A percentile compares a stretch with the other conserved stretches of the same genome.
phyloP scores from a whole-genome alignment of 2,888 invertebrate species.

The Hipparchia semele region DNA sequence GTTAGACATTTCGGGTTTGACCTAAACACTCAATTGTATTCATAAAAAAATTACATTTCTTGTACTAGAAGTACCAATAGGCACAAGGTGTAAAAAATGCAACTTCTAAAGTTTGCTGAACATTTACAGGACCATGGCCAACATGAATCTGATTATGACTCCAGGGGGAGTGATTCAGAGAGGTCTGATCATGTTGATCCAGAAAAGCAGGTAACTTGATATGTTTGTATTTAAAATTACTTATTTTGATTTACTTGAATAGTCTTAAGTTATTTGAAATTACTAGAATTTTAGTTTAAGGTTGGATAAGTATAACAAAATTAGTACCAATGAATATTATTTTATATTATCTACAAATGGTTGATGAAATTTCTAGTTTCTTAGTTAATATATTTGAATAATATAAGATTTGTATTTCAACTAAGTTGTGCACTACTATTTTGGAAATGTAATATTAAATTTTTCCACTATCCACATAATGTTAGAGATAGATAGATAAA shows the following conservation, averaged over 20 bases:
- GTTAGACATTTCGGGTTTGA: constrained; percentile 24
- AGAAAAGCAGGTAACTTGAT: constrained; percentile 85
- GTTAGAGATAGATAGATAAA: too few species aligned
- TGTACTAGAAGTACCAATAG: not conserved
- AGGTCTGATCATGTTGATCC: constrained; percentile 85
- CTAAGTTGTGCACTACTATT: too few species aligned
- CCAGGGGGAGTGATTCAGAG: constrained; percentile 77
- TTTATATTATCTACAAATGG: too few species aligned
- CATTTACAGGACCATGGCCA: constrained; percentile 74
- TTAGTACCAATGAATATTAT: too few species aligned
- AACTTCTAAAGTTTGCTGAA: constrained; percentile 70
- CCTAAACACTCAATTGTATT: not conserved
- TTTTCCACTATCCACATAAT: too few species aligned
- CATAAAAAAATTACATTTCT: constrained; percentile 17
- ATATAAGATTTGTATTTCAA: too few species aligned
- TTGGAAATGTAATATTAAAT: too few species aligned
- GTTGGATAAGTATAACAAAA: too few species aligned
- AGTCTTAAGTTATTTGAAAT: not conserved
- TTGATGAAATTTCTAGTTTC: too few species aligned
- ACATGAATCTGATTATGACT: constrained; percentile 77
- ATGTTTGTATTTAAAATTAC: not conserved
- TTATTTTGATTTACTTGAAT: not conserved
- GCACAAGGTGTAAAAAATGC: constrained; percentile 62
- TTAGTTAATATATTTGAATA: too few species aligned
- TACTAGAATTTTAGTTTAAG: too few species aligned